A percentile compares a stretch with the other conserved stretches of the same genome.
Evolutionary conservation across 2,888 invertebrate genomes (phyloP).

Genomic region (Hypolimnas misippus): DNA sequence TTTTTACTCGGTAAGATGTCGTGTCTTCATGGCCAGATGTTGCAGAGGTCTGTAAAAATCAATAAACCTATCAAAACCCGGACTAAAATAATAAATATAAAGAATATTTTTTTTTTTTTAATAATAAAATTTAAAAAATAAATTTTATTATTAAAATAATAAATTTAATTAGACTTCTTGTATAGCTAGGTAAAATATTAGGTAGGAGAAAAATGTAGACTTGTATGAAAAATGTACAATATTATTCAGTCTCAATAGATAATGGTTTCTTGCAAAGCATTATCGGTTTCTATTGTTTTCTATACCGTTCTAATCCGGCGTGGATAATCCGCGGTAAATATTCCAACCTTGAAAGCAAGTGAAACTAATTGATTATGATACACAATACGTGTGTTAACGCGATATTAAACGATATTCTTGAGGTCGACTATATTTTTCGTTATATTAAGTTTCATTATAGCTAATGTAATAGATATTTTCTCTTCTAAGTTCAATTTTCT

Average conservation of each 20-base stretch:
- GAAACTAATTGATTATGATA: slow-evolving; percentile 47
- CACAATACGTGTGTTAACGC: slow-evolving; percentile 24
- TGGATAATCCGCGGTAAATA: slow-evolving; percentile 69
- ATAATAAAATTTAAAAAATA: too few relatives aligned
- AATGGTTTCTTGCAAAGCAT: slow-evolving; percentile 8
- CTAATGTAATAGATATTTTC: slow-evolving; percentile 9
- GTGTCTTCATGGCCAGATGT: too few relatives aligned
- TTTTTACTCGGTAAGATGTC: too few relatives aligned
- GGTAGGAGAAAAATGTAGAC: too few relatives aligned
- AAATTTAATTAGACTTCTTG: too few relatives aligned
- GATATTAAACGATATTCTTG: slow-evolving; percentile 1
- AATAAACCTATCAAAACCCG: too few relatives aligned
- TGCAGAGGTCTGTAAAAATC: too few relatives aligned
- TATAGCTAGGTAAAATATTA: too few relatives aligned
- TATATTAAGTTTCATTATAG: slow-evolving; percentile 16
- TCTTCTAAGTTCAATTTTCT: too few relatives aligned
- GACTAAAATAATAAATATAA: too few relatives aligned
- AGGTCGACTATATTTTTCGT: background rate
- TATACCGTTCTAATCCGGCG: slow-evolving; percentile 44
- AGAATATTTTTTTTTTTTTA: too few relatives aligned
- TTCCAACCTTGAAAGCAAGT: slow-evolving; percentile 57
- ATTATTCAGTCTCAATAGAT: slow-evolving; percentile 12
- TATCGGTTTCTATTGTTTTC: slow-evolving; percentile 42
- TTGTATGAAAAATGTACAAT: slow-evolving; percentile 24
- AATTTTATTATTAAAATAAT: too few relatives aligned